phyloP scores from a whole-genome alignment of 1,140 invertebrate genomes.

The Homarus americanus region DNA sequence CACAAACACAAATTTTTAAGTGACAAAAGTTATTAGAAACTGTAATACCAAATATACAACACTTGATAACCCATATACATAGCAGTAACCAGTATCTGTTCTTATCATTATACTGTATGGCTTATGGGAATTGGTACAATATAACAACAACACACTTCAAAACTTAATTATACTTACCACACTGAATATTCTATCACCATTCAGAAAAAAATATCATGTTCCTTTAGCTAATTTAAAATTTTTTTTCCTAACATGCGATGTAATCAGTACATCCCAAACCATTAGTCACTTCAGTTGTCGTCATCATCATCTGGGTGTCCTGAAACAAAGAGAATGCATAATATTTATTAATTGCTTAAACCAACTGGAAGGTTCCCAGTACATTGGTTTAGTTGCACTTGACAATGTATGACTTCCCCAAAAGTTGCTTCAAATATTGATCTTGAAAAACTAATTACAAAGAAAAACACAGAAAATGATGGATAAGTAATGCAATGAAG shows the following conservation, averaged over 20 bases:
- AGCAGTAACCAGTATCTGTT: slow-evolving; percentile 36
- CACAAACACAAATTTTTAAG: too few species aligned
- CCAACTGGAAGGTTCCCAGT: too few species aligned
- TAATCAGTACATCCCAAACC: too few species aligned
- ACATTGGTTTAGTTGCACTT: too few species aligned
- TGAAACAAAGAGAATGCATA: slow-evolving; percentile 5
- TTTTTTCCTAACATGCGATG: too few species aligned
- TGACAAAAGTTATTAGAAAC: background rate
- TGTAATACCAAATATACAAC: background rate
- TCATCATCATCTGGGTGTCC: slow-evolving; percentile 45
- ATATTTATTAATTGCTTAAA: background rate
- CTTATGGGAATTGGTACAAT: slow-evolving; percentile 1
- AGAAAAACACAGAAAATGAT: too few species aligned
- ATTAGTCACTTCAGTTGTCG: slow-evolving; percentile 36
- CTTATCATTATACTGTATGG: slow-evolving; percentile 35
- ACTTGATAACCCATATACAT: background rate
- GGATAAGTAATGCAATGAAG: too few species aligned
- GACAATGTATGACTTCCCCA: too few species aligned
- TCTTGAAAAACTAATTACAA: too few species aligned
- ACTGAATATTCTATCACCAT: background rate
- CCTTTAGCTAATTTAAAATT: too few species aligned
- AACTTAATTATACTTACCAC: slow-evolving; percentile 32
- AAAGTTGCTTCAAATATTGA: too few species aligned
- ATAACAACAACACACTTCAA: slow-evolving; percentile 20
- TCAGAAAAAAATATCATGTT: too few species aligned